These are phyloP conservation scores for Drosophila antonietae DNA, from an alignment of 2,888 invertebrate species.

Conservation along the genomic window DNA sequence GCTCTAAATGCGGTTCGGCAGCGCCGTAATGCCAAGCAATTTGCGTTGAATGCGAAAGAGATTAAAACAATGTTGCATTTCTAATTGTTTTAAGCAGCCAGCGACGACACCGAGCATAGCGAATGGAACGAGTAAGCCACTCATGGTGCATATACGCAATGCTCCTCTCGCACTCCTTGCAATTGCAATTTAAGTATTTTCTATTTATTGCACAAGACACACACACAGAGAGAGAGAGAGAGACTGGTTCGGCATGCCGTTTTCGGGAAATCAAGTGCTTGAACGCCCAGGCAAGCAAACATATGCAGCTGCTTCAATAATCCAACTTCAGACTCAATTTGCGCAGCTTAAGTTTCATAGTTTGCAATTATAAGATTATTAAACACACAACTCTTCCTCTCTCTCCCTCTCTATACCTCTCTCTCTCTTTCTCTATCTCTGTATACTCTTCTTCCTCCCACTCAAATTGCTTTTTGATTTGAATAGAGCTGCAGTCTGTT, in stretches of 20 bases:
- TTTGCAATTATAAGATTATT: constrained; percentile 75
- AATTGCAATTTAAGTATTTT: constrained; percentile 77
- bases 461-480: constrained; percentile 48
- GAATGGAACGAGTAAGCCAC: constrained; percentile 32
- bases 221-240: background rate
- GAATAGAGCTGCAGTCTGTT: constrained; percentile 17
- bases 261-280: constrained; percentile 16
- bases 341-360: constrained; percentile 63
- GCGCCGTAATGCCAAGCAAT: constrained; percentile 78
- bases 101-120: constrained; percentile 23
- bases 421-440: background rate
- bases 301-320: constrained; percentile 48
- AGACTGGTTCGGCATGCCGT: background rate
- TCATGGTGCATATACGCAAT: constrained; percentile 69
- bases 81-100: constrained; percentile 77
- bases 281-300: constrained; percentile 33
- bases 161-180: constrained; percentile 13
- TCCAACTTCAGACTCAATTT: constrained; percentile 60
- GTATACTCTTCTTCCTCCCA: background rate
- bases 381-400: constrained; percentile 32
- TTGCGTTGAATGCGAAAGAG: constrained; percentile 81
- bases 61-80: constrained; percentile 80
- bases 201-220: constrained; percentile 65
- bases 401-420: background rate
- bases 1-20: constrained; percentile 59